phyloP scores from a whole-genome alignment of 2,113 vertebrate genomes.

The Cyprichromis sp. region DNA sequence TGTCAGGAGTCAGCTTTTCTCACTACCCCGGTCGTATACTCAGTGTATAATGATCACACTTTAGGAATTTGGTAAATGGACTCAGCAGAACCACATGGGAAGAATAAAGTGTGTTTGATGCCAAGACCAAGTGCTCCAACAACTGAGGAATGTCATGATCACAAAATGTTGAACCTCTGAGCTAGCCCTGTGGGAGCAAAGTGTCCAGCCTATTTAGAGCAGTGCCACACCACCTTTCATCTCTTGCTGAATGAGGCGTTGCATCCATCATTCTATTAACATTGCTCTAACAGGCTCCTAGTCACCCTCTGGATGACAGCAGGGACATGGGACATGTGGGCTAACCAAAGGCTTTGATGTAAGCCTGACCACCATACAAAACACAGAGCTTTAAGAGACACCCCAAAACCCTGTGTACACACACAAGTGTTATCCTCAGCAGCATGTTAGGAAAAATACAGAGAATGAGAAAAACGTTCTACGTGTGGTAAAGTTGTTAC shows the following conservation, averaged over 20 bases:
- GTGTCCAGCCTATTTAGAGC: constrained; percentile 28
- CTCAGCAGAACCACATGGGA: constrained; percentile 56
- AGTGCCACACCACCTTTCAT: constrained; percentile 51
- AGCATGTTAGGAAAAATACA: neutral
- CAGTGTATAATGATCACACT: constrained; percentile 24
- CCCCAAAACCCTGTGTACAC: neutral
- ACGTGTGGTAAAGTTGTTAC: constrained; percentile 2
- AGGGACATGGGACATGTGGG: constrained; percentile 47
- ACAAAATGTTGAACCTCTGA: constrained; percentile 30
- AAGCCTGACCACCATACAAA: constrained; percentile 29
- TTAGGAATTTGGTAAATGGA: constrained; percentile 41
- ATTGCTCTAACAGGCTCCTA: constrained; percentile 34
- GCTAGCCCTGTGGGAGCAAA: constrained; percentile 24
- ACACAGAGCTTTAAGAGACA: constrained; percentile 28
- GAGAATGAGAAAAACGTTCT: neutral
- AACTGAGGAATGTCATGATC: constrained; percentile 54
- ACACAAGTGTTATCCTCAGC: neutral
- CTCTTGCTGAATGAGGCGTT: constrained; percentile 39
- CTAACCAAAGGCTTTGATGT: constrained; percentile 48
- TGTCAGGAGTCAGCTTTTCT: neutral
- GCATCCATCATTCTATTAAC: constrained; percentile 64
- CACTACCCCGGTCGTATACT: neutral
- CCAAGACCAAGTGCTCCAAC: constrained; percentile 41
- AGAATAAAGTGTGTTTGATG: constrained; percentile 56
- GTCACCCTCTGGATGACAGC: constrained; percentile 41